Percentiles rank a stretch among this genome's conserved stretches.
phyloP scores from a whole-genome alignment of 2,113 vertebrate species.

The Echinops telfairi region DNA sequence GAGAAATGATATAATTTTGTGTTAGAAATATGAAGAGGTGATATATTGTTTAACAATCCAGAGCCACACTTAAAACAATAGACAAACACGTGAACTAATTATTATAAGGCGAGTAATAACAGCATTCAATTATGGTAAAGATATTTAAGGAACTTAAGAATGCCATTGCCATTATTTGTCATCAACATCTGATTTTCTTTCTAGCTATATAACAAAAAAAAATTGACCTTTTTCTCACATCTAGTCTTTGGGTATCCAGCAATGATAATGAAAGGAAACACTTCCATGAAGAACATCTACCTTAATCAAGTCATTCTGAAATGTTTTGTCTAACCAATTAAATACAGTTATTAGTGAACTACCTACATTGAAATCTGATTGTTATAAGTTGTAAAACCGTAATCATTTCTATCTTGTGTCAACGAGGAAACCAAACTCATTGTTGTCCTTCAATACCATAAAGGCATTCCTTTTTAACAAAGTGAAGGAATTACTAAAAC shows the following conservation, averaged over 20 bases:
- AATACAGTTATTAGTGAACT: conserved; percentile 18
- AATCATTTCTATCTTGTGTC: too few relatives aligned
- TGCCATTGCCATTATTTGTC: not conserved
- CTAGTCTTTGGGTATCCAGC: not conserved
- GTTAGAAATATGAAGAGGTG: not conserved
- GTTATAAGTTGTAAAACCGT: not conserved
- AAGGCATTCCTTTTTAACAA: conserved; percentile 60
- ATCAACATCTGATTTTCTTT: conserved; percentile 41
- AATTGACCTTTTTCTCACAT: not conserved
- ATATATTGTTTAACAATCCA: not conserved
- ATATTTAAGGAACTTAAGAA: not conserved
- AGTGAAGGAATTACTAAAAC: conserved; percentile 61
- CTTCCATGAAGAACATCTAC: not conserved
- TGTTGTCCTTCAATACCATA: conserved; percentile 25
- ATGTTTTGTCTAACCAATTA: conserved; percentile 64
- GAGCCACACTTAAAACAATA: not conserved
- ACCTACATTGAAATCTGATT: conserved; percentile 51
- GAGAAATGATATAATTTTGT: not conserved
- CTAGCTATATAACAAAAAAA: not conserved
- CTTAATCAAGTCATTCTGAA: not conserved
- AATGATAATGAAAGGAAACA: not conserved
- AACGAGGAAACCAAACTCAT: too few relatives aligned
- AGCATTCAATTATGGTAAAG: not conserved
- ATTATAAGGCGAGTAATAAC: not conserved
- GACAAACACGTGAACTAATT: not conserved